Base-by-base conservation (phyloP, 2,113 vertebrate genomes). In the Elachura formosa region DNA sequence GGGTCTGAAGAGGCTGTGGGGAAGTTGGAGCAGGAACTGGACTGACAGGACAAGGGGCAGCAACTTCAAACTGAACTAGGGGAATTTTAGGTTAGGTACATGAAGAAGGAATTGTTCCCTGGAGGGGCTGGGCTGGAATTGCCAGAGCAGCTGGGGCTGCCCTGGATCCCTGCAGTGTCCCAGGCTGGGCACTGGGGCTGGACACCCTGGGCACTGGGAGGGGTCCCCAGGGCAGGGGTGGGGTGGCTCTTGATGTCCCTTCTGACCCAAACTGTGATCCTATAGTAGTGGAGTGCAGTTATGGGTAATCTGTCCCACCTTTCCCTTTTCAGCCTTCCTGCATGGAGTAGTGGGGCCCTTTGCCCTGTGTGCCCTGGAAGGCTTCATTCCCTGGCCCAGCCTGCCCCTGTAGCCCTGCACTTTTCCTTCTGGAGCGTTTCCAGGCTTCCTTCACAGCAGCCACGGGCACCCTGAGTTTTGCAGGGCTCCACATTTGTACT, bases 91-190 rank as follows among this genome's bases (percentile, higher is more conserved):
- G 15, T 55, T 5, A 34, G 21, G 6, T 11, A 6, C 7, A 4
- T 5, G 45, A 17, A 26, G 11, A 16, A 66, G 4, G 45, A 46
- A 46, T 31, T 24, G 3, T 23, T 63, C 21, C 17, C 41, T 79
- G 25, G 0, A 80, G 22, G 43, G 6, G 6, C 49, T 79, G 56
- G 61, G 4, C 8, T 2, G 17, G 43, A 1, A 0, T 41, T 2
- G 20, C 41, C 61, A 41, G 43, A 34, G 52, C 2, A 49, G 61
- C 61, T 85, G 52, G 13, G 56, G 75, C 48, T 64, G 66, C 41
- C 51, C 68, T 71, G 74, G 21, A 66, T 67, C 68, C 45, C 86
- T 89, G 86, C 2, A 81, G 45, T 74, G 59, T 0, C 45, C 51
- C 67, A n/a, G 33, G 23, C 0, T 73, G 59, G 67, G 33, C 17